These are phyloP conservation scores for Orthonevra nobilis DNA, from an alignment of 2,888 invertebrate genomes.

Conservation along the genomic window DNA sequence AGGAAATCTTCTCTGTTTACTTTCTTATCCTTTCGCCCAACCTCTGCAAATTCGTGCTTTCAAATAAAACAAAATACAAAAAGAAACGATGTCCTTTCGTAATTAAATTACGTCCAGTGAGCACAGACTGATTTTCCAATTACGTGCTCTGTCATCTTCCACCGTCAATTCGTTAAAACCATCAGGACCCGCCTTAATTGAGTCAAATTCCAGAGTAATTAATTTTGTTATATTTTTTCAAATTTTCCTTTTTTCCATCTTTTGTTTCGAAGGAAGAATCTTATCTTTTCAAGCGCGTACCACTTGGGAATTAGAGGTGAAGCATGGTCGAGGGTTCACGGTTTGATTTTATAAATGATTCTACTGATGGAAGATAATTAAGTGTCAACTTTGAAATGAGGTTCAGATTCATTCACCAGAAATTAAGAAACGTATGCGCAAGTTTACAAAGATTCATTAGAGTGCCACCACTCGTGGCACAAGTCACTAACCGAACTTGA, in stretches of 20 bases:
- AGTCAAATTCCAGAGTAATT: slow-evolving; percentile 66
- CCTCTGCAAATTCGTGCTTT: background rate
- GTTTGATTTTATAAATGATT: slow-evolving; percentile 65
- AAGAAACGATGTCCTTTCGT: slow-evolving; percentile 20
- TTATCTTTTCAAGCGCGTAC: slow-evolving; percentile 35
- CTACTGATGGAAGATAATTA: slow-evolving; percentile 68
- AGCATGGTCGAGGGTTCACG: slow-evolving; percentile 22
- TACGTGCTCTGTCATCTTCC: slow-evolving; percentile 65
- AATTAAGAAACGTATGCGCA: slow-evolving; percentile 5
- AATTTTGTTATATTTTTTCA: slow-evolving; percentile 66
- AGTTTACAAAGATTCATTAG: slow-evolving; percentile 49
- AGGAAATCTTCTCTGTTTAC: too few species aligned
- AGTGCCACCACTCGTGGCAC: slow-evolving; percentile 40
- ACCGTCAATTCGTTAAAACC: slow-evolving; percentile 55
- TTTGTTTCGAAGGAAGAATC: slow-evolving; percentile 14
- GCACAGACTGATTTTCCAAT: slow-evolving; percentile 63
- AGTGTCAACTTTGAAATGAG: slow-evolving; percentile 65
- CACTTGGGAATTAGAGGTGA: slow-evolving; percentile 62
- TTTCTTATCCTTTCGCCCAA: background rate
- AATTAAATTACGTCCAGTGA: slow-evolving; percentile 58
- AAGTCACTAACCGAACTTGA: slow-evolving; percentile 46
- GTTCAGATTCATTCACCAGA: slow-evolving; percentile 43
- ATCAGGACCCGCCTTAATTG: slow-evolving; percentile 56
- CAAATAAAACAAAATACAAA: background rate
- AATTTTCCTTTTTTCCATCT: slow-evolving; percentile 25